Evolutionary conservation across 2,888 invertebrate species (phyloP), one percentile per base, ranked within the genome.

Genomic region (Griposia aprilina): DNA sequence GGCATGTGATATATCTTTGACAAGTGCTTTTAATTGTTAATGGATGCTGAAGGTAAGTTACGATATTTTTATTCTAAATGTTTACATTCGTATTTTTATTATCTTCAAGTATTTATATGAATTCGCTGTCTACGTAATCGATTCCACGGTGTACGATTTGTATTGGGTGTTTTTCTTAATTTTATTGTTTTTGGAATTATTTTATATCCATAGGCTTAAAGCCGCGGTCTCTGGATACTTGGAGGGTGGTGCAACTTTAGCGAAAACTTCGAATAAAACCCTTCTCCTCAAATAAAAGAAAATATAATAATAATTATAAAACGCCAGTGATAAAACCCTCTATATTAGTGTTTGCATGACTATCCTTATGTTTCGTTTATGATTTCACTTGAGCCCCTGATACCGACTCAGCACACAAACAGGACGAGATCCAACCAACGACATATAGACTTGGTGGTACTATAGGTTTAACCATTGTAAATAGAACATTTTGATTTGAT

Each of bases 361-460:
- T 94, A 91, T 94, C 93, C 91, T 94, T 96, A 90, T 93, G 86
- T 94, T 96, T 94, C 88, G 92, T 96, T 96, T 96, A 94, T 96
- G 93, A 92, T 96, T 96, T 96, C 84, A 95, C 95, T 96, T 95
- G 95, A 94, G 94, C 95, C 95, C 96, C 93, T 91, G 92, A 93
- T 93, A 95, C 96, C 94, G 93, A 95, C 95, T 95, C 95, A 95
- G 95, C 95, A 96, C 96, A 96, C 95, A 86, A 91, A 95, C 96
- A 95, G 94, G 93, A 93, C 89, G 90, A 91, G 90, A 87, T 89
- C 90, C 89, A 87, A 88, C 84, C 85, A 73, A 85, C 86, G 88
- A 90, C 89, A 88, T 87, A 86, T 90, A 88, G 89, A 88, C 87
- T 90, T 91, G 90, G 90, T 90, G 91, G 89, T 90, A 91, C 90